These are phyloP conservation scores for Anisognathus igniventris DNA, from an alignment of 2,797 vertebrate species.

Conservation along the genomic window DNA sequence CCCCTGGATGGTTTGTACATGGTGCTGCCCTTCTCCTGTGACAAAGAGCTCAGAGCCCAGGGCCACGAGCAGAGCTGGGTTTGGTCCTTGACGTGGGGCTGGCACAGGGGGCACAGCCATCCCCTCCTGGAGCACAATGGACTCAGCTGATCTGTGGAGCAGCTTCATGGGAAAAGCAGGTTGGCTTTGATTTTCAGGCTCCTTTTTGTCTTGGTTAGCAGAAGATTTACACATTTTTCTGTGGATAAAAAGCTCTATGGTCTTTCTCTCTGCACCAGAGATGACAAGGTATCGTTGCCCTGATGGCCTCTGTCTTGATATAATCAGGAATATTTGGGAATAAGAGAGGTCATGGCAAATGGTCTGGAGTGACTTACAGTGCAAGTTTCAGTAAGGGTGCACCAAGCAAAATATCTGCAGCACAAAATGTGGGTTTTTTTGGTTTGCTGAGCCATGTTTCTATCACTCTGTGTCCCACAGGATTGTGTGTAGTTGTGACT, in stretches of 20 bases:
- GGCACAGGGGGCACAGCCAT: fast-evolving
- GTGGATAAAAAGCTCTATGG: fast-evolving
- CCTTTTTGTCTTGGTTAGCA: not conserved
- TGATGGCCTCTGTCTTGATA: not conserved
- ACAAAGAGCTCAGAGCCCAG: not conserved
- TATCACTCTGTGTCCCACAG: fast-evolving
- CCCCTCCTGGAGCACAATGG: not conserved
- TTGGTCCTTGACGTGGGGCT: fast-evolving
- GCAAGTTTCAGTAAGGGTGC: not conserved
- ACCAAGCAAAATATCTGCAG: not conserved
- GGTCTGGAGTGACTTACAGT: not conserved
- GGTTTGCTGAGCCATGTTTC: fast-evolving
- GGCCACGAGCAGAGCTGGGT: not conserved
- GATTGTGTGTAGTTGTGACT: fast-evolving
- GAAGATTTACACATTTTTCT: not conserved
- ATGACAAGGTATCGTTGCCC: too few species aligned
- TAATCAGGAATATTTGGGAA: not conserved
- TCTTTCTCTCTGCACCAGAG: not conserved
- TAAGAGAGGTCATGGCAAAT: not conserved
- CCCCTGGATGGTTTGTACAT: fast-evolving
- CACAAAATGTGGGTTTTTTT: fast-evolving
- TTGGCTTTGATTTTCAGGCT: not conserved
- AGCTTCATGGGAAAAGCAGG: not conserved
- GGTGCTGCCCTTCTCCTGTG: not conserved
- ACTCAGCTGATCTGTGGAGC: not conserved